Evolutionary conservation across 1,140 invertebrate species (phyloP), one percentile per base, ranked within the genome.

Genomic region (Stenopsyche tienmushanensis): DNA sequence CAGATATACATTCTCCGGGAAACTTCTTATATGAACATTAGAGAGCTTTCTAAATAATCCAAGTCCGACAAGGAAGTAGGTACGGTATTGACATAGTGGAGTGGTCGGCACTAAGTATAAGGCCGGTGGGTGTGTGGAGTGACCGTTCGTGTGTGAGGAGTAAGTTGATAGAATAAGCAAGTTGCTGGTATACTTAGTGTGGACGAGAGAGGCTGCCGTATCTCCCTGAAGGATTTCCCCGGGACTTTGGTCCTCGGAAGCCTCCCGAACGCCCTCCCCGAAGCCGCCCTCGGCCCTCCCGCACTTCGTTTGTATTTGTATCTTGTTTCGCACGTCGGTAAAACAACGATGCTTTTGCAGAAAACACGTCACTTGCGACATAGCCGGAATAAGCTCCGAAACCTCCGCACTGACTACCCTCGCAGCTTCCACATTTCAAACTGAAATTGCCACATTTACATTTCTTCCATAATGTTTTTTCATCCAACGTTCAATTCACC

Each of bases 1-100:
- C n/a, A n/a, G n/a, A n/a, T n/a, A n/a, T n/a, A n/a, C n/a, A n/a
- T n/a, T n/a, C n/a, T n/a, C n/a, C n/a, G 44, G 57, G 75, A 73
- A 76, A 76, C 77, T 78, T 81, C 78, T 81, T 81, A 81, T 81
- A 81, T 81, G 80, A 80, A 76, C 78, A 76, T 79, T 80, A 81
- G 78, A 81, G 80, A 80, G 80, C 80, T 81, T 81, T 81, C 79
- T 81, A 81, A 81, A 81, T 81, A 81, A 81, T 81, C 79, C 79
- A 80, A 81, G 79, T 80, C 79, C 78, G 77, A 77, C 73, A 78
- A 78, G 79, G 78, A 76, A 79, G 79, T 79, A 77, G 75, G 78
- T 81, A 80, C 80, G 80, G 78, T 81, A 81, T 81, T 81, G 79
- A 80, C 79, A 81, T 71, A 81, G 79, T 79, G 73, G 76, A 81